These are phyloP conservation scores for Indicator indicator DNA, from an alignment of 2,113 vertebrate species.

Conservation along the genomic window DNA sequence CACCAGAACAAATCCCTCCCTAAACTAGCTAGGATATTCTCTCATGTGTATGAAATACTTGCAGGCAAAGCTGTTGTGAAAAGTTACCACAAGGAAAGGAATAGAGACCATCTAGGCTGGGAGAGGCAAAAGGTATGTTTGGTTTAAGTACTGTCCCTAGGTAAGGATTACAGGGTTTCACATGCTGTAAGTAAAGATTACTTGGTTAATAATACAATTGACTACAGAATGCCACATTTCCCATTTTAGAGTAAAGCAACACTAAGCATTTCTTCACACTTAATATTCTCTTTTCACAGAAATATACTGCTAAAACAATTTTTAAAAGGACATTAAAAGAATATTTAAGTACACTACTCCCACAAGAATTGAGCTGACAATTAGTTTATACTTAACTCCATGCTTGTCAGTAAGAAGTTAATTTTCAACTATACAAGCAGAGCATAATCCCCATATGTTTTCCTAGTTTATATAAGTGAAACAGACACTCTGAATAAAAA, in stretches of 20 bases:
- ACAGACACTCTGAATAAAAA: neutral
- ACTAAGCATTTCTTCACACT: neutral
- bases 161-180: neutral
- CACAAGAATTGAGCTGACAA: constrained; percentile 31
- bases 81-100: neutral
- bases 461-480: neutral
- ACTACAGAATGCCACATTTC: neutral
- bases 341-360: constrained; percentile 11
- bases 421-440: constrained; percentile 61
- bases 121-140: neutral
- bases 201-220: neutral
- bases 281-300: neutral
- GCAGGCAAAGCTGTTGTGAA: neutral
- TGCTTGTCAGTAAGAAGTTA: constrained; percentile 79
- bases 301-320: neutral
- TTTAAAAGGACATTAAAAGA: neutral
- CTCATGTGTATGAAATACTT: neutral
- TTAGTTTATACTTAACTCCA: constrained; percentile 70
- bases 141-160: neutral
- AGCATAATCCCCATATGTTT: neutral
- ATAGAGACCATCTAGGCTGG: neutral
- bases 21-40: neutral
- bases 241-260: neutral
- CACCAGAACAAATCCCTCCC: neutral
- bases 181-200: constrained; percentile 39